Evolutionary conservation across 2,888 invertebrate species (phyloP).

Genomic region (Apoda limacodes): DNA sequence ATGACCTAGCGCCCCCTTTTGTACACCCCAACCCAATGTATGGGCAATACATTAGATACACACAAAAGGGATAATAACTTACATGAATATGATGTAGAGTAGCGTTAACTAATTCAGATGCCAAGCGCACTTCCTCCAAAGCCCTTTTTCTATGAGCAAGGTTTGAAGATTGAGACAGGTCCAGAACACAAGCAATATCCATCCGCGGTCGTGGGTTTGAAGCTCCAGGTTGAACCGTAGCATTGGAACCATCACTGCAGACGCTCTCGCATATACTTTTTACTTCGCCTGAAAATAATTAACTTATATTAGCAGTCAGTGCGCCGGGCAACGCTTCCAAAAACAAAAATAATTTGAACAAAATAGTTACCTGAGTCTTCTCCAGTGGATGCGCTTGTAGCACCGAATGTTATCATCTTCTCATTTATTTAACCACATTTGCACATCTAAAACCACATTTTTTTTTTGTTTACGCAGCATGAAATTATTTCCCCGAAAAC

Average conservation of each 20-base stretch:
- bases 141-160: slow-evolving; percentile 82
- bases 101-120: slow-evolving; percentile 82
- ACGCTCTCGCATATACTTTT: slow-evolving; percentile 66
- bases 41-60: too few species aligned
- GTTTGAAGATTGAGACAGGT: slow-evolving; percentile 79
- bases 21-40: too few species aligned
- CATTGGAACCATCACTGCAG: slow-evolving; percentile 65
- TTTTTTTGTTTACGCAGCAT: slow-evolving; percentile 34
- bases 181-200: slow-evolving; percentile 91
- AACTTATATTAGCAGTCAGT: slow-evolving; percentile 1
- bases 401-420: slow-evolving; percentile 63
- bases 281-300: slow-evolving; percentile 49
- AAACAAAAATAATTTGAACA: slow-evolving; percentile 28
- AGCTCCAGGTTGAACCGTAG: slow-evolving; percentile 53
- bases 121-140: slow-evolving; percentile 85
- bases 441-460: slow-evolving; percentile 42
- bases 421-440: slow-evolving; percentile 46
- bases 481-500: slow-evolving; percentile 39
- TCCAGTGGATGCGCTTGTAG: slow-evolving; percentile 47
- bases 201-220: slow-evolving; percentile 73
- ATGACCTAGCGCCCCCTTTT: too few species aligned
- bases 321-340: slow-evolving; percentile 9
- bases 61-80: too few species aligned
- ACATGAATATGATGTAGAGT: slow-evolving; percentile 88
- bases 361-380: slow-evolving; percentile 55